Conservation (phyloP, 2,797 vertebrate species). For the Zenarchopterus dispar region DNA sequence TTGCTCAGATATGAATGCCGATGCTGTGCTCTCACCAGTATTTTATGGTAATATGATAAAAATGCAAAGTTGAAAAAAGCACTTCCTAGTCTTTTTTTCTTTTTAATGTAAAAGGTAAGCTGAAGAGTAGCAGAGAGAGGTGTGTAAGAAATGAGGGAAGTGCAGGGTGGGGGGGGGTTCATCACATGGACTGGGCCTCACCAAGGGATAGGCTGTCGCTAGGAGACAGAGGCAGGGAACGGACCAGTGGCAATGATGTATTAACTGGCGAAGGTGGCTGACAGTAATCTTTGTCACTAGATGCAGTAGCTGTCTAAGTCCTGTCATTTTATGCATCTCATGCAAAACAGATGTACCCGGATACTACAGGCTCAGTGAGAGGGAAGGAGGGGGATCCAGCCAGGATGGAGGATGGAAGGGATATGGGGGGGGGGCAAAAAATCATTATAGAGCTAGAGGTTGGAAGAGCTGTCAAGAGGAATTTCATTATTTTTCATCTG, state of each 20-base stretch:
- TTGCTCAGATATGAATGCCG: conserved; percentile 83
- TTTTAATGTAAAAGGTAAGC: conserved; percentile 88
- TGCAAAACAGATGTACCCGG: conserved; percentile 97
- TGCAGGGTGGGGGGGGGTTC: conserved; percentile 36
- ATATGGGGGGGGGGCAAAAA: conserved; percentile 58
- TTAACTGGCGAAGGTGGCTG: conserved; percentile 95
- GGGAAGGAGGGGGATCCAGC: conserved; percentile 59
- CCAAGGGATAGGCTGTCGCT: conserved; percentile 93
- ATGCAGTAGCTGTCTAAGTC: conserved; percentile 97
- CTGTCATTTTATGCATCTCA: conserved; percentile 98
- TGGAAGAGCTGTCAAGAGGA: conserved; percentile 86
- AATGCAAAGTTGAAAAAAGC: conserved; percentile 88
- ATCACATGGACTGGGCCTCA: conserved; percentile 77
- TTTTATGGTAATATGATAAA: conserved; percentile 89
- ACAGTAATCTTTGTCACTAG: conserved; percentile 95
- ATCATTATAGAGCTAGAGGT: conserved; percentile 84
- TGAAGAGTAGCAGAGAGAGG: conserved; percentile 77
- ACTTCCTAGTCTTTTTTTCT: conserved; percentile 55
- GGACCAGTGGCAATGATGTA: conserved; percentile 96
- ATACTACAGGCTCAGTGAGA: conserved; percentile 79
- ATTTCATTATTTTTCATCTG: conserved; percentile 88
- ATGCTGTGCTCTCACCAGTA: conserved; percentile 78
- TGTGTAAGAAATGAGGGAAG: conserved; percentile 33
- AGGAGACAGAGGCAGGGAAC: conserved; percentile 94
- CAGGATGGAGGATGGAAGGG: conserved; percentile 48